These are phyloP conservation scores for Ormyrus nitidulus DNA, from an alignment of 2,888 invertebrate genomes.

Conservation along the genomic window DNA sequence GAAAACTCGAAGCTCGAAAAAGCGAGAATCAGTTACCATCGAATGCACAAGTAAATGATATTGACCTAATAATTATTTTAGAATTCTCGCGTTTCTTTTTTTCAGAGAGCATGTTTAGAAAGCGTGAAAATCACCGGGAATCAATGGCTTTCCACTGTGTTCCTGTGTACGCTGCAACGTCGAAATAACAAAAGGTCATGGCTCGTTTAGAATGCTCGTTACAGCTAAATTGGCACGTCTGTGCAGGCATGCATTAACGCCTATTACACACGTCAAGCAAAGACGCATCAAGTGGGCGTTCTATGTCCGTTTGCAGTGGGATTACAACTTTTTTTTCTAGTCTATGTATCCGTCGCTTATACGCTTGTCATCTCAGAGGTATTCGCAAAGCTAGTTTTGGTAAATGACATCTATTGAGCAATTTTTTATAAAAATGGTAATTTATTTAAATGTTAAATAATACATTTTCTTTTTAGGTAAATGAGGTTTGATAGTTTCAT, in stretches of 20 bases:
- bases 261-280: slow-evolving; percentile 32
- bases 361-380: not conserved
- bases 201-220: slow-evolving; percentile 50
- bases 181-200: slow-evolving; percentile 40
- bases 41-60: slow-evolving; percentile 10
- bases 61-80: slow-evolving; percentile 39
- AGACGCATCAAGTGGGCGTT: slow-evolving; percentile 30
- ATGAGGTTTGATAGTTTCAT: too few species aligned
- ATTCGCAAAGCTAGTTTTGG: too few species aligned
- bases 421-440: too few species aligned
- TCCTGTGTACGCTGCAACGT: not conserved
- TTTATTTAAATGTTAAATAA: too few species aligned
- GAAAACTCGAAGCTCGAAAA: not conserved
- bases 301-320: not conserved
- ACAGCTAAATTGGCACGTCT: slow-evolving; percentile 37
- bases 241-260: slow-evolving; percentile 38
- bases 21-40: too few species aligned
- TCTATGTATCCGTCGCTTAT: not conserved
- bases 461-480: too few species aligned
- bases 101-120: slow-evolving; percentile 33
- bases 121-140: slow-evolving; percentile 45
- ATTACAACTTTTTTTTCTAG: too few species aligned
- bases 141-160: slow-evolving; percentile 10
- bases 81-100: slow-evolving; percentile 12
- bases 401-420: too few species aligned